These are phyloP conservation scores for Vimba vimba DNA, from an alignment of 2,113 vertebrate species.

Conservation along the genomic window DNA sequence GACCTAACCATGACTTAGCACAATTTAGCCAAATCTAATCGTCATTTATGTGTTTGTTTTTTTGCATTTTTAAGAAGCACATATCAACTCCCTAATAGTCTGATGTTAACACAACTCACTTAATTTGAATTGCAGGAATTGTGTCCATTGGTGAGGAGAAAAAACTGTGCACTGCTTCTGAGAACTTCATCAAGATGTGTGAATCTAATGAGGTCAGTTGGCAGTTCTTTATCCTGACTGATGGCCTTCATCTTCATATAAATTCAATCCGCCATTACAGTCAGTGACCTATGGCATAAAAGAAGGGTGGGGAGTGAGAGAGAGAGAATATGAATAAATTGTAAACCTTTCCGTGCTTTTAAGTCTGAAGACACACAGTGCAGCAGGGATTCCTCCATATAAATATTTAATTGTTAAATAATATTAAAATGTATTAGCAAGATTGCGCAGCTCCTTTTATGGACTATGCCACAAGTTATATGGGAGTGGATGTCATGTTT, in stretches of 20 bases:
- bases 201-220: constrained; percentile 93
- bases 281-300: not conserved
- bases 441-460: not conserved
- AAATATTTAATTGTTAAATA: not conserved
- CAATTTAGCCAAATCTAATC: not conserved
- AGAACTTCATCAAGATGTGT: constrained; percentile 94
- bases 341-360: not conserved
- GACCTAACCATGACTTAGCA: not conserved
- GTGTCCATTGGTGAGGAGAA: constrained; percentile 90
- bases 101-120: not conserved
- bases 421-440: not conserved
- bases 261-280: not conserved
- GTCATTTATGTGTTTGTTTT: not conserved
- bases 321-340: constrained; percentile 4
- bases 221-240: not conserved
- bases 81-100: not conserved
- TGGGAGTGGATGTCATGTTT: not conserved
- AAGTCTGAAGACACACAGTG: not conserved
- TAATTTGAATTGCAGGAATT: constrained; percentile 78
- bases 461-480: not conserved
- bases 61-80: not conserved
- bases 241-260: constrained; percentile 1
- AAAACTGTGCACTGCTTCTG: constrained; percentile 88
- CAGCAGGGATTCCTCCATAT: constrained; percentile 3
- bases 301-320: not conserved